Conservation (phyloP, 23 tunicate species). For the Clavelina lepadiformis region DNA sequence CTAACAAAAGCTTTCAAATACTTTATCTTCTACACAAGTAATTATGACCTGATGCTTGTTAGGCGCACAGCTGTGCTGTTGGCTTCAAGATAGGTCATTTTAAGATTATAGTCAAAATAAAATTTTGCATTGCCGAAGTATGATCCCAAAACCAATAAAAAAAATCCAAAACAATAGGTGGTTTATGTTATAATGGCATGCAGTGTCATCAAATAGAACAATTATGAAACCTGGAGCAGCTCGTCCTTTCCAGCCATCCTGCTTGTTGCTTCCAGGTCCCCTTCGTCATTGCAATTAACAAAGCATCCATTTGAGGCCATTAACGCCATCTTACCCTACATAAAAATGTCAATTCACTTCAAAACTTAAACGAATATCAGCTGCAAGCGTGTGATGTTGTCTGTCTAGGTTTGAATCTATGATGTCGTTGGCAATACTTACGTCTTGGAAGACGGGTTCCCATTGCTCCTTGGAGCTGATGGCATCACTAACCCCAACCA, state of each 20-base stretch:
- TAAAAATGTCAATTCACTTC: not conserved
- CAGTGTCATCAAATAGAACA: no score
- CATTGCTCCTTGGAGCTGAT: constrained; percentile 89
- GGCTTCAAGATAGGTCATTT: no score
- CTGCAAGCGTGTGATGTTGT: not conserved
- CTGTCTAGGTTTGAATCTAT: not conserved
- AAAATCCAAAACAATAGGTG: no score
- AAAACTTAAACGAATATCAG: not conserved
- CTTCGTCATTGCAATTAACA: constrained; percentile 72
- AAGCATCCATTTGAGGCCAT: constrained; percentile 90
- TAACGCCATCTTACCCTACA: constrained; percentile 67
- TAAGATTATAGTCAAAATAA: no score
- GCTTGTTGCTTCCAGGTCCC: constrained; percentile 82
- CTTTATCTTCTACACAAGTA: no score
- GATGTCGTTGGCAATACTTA: no score
- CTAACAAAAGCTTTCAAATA: no score
- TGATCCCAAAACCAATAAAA: no score
- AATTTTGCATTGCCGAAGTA: no score
- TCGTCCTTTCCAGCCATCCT: constrained; percentile 71
- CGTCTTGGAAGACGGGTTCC: constrained; percentile 91
- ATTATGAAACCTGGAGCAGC: constrained; percentile 32
- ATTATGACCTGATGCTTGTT: no score
- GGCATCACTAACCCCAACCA: constrained; percentile 92
- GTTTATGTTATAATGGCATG: no score
- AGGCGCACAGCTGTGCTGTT: no score